These are phyloP conservation scores for Paramormyrops kingsleyae DNA, from an alignment of 2,113 vertebrate genomes.

Conservation along the genomic window DNA sequence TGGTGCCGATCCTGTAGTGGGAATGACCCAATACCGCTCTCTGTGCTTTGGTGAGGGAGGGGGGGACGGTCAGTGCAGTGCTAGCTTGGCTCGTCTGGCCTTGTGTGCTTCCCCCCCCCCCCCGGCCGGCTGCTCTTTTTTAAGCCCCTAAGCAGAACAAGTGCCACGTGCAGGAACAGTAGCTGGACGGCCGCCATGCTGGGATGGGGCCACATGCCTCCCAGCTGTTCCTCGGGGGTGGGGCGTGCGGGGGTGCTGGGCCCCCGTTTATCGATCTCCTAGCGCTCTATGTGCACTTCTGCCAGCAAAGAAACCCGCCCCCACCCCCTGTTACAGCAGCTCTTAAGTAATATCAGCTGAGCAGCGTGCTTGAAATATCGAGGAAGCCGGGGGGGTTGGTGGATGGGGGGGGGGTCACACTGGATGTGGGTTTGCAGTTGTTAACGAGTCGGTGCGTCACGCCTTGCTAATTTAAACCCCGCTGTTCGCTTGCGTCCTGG, in stretches of 20 bases:
- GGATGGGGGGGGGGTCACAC: neutral
- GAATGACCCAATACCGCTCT: conserved; percentile 36
- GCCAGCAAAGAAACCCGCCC: neutral
- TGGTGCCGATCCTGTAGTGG: conserved; percentile 59
- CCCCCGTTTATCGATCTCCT: neutral
- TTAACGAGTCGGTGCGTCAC: neutral
- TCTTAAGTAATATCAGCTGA: neutral
- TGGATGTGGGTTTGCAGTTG: neutral
- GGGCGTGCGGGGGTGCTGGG: neutral
- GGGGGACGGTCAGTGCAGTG: neutral
- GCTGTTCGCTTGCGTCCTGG: neutral
- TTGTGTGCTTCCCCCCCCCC: neutral
- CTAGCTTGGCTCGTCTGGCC: neutral
- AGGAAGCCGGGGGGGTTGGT: neutral
- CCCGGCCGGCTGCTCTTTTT: neutral
- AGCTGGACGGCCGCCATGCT: neutral
- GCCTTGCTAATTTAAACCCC: neutral
- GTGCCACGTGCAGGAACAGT: neutral
- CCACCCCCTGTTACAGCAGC: neutral
- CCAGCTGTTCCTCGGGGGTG: neutral
- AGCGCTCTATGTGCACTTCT: neutral
- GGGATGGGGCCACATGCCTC: neutral
- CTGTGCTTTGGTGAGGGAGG: neutral
- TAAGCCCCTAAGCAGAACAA: neutral
- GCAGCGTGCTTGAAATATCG: neutral